These are phyloP conservation scores for Eupithecia abbreviata DNA, from an alignment of 2,888 invertebrate genomes.

Conservation along the genomic window DNA sequence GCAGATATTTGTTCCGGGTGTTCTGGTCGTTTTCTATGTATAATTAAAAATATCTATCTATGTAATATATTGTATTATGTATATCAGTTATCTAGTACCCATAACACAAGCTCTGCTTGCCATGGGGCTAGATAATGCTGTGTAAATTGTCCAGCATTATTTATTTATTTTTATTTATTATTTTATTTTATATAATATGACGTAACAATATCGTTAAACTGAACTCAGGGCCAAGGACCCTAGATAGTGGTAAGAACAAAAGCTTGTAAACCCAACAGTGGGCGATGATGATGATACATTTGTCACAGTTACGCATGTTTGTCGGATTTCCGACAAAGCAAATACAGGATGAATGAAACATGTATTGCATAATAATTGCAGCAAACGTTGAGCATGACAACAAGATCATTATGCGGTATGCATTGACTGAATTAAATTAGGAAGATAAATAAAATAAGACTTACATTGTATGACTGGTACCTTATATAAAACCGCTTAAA, in stretches of 20 bases:
- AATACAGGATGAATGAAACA: conserved; percentile 32
- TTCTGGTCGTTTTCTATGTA: too few relatives aligned
- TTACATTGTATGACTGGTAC: not conserved
- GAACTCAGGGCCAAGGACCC: not conserved
- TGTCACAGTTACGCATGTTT: conserved; percentile 17
- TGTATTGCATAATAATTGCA: conserved; percentile 28
- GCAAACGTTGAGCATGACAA: conserved; percentile 21
- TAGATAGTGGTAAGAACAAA: not conserved
- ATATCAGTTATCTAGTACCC: too few relatives aligned
- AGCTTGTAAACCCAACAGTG: not conserved
- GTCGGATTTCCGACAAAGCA: conserved; percentile 30
- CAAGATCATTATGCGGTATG: not conserved
- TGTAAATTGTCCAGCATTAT: too few relatives aligned
- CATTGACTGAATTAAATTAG: not conserved
- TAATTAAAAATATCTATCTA: too few relatives aligned
- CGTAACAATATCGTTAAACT: not conserved
- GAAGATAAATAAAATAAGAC: not conserved
- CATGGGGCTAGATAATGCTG: too few relatives aligned
- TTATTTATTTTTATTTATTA: too few relatives aligned
- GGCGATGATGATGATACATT: not conserved
- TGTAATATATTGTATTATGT: too few relatives aligned
- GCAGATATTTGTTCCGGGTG: too few relatives aligned
- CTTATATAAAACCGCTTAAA: not conserved
- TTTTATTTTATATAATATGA: not conserved
- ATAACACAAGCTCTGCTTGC: too few relatives aligned